Base-by-base conservation (phyloP, 35 echinoderm and acorn worm genomes). In the Stichopus chloronotus region DNA sequence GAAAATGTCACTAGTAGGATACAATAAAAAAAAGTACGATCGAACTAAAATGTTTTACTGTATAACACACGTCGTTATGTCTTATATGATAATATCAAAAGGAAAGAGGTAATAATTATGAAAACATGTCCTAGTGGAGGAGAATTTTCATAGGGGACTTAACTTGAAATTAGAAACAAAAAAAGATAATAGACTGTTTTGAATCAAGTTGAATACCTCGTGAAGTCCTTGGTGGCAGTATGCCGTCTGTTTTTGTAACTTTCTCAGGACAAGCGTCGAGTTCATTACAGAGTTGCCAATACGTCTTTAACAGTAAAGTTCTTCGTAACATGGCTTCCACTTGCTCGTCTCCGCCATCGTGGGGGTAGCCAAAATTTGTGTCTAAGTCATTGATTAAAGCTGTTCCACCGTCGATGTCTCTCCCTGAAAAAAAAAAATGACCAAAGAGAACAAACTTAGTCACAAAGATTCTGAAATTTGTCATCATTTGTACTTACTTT, bases 301-400 rank as follows among this genome's bases (percentile, higher is more conserved):
- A 83, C 80, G 80, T 83, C 80, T 83, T 83, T 55, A 83, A 83
- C 11, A 83, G 80, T 83, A 83, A 56, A 52, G 80, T 83, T 83
- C 80, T 83, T 55, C 80, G 80, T 52, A 83, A 56, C 52, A 83
- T 83, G 53, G 80, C n/a, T 20, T 83, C 80, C 8, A 83, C 80
- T 4, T 43, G 52, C 19, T 83, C 52, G 80, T 83, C 55, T 7
- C 52, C 80, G 17, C 12, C 55, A 17, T 83, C 55, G 0, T 65
- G 61, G 17, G 80, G 80, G 55, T 83, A 83, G 80, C 80, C 80
- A 83, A 83, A 83, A 83, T 83, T 83, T 83, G 80, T 83, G 53
- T 83, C 80, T 83, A 83, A 83, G 55, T 83, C 80, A 43, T 83
- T 83, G 55, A 83, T 83, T 56, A 83, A 83, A 83, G 80, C 80